Conservation (phyloP, 2,113 vertebrate genomes). For the Gobius niger region DNA sequence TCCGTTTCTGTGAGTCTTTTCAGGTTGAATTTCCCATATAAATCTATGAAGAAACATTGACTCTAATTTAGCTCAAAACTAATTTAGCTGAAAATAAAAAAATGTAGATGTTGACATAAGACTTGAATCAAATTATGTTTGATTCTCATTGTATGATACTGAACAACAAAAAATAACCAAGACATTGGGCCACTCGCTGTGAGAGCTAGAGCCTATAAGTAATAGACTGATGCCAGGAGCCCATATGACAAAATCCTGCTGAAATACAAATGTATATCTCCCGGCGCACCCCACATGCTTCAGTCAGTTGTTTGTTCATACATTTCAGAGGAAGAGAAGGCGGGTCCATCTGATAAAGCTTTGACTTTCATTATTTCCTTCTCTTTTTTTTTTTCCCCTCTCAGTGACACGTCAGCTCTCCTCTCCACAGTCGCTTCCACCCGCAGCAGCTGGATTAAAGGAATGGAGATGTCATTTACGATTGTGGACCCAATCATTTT, state of each 20-base stretch:
- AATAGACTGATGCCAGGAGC: too few species aligned
- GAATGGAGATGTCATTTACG: slow-evolving; percentile 48
- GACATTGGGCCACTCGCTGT: too few species aligned
- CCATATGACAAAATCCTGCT: background rate
- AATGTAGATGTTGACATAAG: too few species aligned
- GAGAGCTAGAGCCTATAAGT: too few species aligned
- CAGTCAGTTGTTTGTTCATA: slow-evolving; percentile 16
- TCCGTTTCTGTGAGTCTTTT: too few species aligned
- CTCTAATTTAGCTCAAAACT: too few species aligned
- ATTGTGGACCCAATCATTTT: slow-evolving; percentile 46
- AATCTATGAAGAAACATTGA: too few species aligned
- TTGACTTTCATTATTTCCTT: slow-evolving; percentile 24
- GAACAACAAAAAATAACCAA: too few species aligned
- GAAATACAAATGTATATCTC: background rate
- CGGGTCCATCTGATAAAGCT: slow-evolving; percentile 35
- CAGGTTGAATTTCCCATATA: too few species aligned
- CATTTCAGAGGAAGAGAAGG: slow-evolving; percentile 18
- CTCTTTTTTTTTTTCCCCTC: background rate
- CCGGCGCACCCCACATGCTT: background rate
- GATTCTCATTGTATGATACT: too few species aligned
- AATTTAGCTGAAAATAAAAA: too few species aligned
- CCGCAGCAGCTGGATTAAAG: slow-evolving; percentile 43
- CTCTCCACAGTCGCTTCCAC: slow-evolving; percentile 12
- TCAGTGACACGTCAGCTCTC: slow-evolving; percentile 19
- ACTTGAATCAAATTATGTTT: too few species aligned